Base-by-base conservation (phyloP, 2,113 vertebrate species). In the Myanophis thanlyinensis region DNA sequence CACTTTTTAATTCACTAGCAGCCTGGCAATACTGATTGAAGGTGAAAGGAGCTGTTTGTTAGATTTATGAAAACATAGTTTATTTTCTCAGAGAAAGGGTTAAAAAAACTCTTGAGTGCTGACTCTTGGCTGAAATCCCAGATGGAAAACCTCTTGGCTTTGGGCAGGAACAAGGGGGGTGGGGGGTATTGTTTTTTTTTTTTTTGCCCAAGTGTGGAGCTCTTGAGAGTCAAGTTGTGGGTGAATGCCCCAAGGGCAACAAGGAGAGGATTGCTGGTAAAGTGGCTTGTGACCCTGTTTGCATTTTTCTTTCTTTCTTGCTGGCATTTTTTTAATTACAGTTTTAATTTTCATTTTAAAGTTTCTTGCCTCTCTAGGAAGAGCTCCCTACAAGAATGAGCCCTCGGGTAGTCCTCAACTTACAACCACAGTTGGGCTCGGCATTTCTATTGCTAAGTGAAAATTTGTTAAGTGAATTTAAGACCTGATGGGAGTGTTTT, bases 81-180 rank as follows among this genome's bases (percentile, higher is more conserved):
- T 59, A 30, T 59, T 59, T 12, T 10, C 9, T 30, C 59, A 6
- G 6, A 20, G 59, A 84, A 89, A 9, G 23, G 49, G 80, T 93
- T 86, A n/a, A n/a, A n/a, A n/a, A n/a, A 90, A 90, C 10, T 93
- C 85, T 92, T 92, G 87, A 49, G 62, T 92, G 18, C 0, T 80
- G 91, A 54, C 62, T 92, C 87, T 84, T 92, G 91, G 91, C 87
- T 35, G 87, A 53, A 80, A 22, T 89, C 91, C 91, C 62, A 53
- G 87, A 89, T 47, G 91, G 91, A 54, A 54, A 92, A 89, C 35
- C 62, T 47, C 49, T 92, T 92, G 86, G 87, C 86, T 80, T 80
- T 88, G 91, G n/a, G 40, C 62, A 92, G 91, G 91, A 89, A 92
- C 87, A 92, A 51, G n/a, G 49, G 48, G 6, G 8, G n/a, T n/a